These are phyloP conservation scores for Hyalella azteca DNA, from an alignment of 2,888 invertebrate species.

Conservation along the genomic window DNA sequence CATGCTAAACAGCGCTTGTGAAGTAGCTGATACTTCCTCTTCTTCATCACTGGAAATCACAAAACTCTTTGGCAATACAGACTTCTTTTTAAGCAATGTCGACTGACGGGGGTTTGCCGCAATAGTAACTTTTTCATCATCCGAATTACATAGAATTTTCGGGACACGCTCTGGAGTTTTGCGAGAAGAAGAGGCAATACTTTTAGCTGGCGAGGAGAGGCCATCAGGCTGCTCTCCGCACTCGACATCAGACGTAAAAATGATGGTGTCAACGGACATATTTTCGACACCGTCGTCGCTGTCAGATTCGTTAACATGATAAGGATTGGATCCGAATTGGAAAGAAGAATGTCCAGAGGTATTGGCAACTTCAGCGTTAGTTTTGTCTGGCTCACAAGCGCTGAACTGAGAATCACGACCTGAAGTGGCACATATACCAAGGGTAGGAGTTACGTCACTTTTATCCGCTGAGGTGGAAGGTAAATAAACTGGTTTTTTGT, in stretches of 20 bases:
- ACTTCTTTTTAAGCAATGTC: not conserved
- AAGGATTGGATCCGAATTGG: conserved; percentile 5
- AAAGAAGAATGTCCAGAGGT: not conserved
- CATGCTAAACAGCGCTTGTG: conserved; percentile 19
- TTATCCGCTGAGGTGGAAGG: not conserved
- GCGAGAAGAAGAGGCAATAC: not conserved
- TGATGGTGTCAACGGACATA: not conserved
- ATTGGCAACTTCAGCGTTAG: not conserved
- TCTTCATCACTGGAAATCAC: not conserved
- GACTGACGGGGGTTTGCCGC: not conserved
- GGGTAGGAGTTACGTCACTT: not conserved
- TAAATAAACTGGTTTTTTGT: too few species aligned
- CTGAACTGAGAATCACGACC: not conserved
- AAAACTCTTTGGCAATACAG: not conserved
- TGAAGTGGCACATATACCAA: not conserved
- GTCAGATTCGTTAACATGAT: not conserved
- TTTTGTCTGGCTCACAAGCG: not conserved
- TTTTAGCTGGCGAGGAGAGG: not conserved
- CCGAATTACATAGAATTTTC: not conserved
- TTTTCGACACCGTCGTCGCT: not conserved
- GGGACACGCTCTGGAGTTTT: not conserved
- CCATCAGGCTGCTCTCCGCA: not conserved
- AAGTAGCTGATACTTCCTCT: not conserved
- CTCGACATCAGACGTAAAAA: not conserved
- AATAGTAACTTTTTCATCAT: not conserved